A percentile compares a stretch with the other conserved stretches of the same genome.
phyloP scores from a whole-genome alignment of 2,888 invertebrate species.

The Siphonodentalium dalli region DNA sequence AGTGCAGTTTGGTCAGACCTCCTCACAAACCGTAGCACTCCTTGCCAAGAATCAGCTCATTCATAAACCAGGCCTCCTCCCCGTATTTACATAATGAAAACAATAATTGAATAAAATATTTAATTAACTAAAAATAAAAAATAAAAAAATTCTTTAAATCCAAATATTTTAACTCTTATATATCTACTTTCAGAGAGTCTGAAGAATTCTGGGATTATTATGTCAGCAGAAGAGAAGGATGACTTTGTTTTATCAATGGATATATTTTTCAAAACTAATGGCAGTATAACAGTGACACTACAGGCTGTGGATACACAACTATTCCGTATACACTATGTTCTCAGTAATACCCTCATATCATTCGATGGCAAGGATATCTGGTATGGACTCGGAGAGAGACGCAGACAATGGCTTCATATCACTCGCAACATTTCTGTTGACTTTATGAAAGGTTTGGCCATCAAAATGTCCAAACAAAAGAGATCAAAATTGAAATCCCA shows the following conservation, averaged over 20 bases:
- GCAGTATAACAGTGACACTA: constrained; percentile 80
- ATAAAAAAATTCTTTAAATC: background rate
- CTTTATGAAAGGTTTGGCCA: constrained; percentile 82
- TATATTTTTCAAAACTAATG: constrained; percentile 77
- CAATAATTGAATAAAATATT: too few species aligned
- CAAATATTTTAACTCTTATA: background rate
- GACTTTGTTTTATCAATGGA: constrained; percentile 75
- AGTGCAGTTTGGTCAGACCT: too few species aligned
- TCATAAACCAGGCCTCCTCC: too few species aligned
- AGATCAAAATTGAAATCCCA: constrained; percentile 35
- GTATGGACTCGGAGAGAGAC: constrained; percentile 76
- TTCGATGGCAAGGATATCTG: constrained; percentile 79
- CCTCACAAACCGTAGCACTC: too few species aligned
- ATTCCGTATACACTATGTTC: constrained; percentile 84
- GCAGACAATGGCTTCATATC: constrained; percentile 75
- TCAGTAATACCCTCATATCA: constrained; percentile 77
- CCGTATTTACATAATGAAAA: too few species aligned
- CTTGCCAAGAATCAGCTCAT: too few species aligned
- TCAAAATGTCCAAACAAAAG: constrained; percentile 45
- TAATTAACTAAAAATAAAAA: too few species aligned
- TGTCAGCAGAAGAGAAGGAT: constrained; percentile 74
- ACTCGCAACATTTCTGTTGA: constrained; percentile 90
- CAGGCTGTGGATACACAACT: constrained; percentile 74
- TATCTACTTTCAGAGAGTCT: constrained; percentile 39
- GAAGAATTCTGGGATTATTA: constrained; percentile 59